A percentile compares a stretch with the other conserved stretches of the same genome.
phyloP scores from a whole-genome alignment of 2,888 invertebrate species.

The Teleogryllus oceanicus region DNA sequence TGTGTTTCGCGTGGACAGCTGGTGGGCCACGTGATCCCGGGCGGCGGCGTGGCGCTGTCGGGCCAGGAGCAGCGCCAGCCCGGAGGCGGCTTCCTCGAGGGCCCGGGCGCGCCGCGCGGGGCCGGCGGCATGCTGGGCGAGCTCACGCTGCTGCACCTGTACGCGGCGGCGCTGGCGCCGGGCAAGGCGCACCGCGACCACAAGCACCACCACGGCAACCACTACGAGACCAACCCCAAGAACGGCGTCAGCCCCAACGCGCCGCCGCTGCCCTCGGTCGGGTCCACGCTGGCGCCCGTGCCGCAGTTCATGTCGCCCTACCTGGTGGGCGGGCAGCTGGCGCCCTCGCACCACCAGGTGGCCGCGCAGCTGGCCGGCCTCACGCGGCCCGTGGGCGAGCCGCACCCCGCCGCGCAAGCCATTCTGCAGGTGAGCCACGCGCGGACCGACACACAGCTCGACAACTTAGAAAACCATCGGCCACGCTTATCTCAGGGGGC shows the following conservation, averaged over 20 bases:
- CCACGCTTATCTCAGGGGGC: no score
- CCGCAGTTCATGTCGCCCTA: constrained; percentile 39
- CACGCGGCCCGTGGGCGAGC: constrained; percentile 3
- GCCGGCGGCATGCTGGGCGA: constrained; percentile 66
- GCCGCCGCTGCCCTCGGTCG: constrained; percentile 53
- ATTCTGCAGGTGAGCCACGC: constrained; percentile 38
- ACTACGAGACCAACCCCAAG: constrained; percentile 59
- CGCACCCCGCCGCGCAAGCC: constrained; percentile 38
- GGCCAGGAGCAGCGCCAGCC: constrained; percentile 68
- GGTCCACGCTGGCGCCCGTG: constrained; percentile 41
- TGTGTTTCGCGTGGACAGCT: constrained; percentile 53
- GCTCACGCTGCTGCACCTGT: constrained; percentile 75
- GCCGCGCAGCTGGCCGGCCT: constrained; percentile 20
- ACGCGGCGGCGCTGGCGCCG: constrained; percentile 75
- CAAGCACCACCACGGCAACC: constrained; percentile 82
- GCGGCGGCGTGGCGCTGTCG: constrained; percentile 69
- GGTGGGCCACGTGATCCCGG: constrained; percentile 71
- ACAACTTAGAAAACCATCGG: no score
- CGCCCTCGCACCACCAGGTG: constrained; percentile 25
- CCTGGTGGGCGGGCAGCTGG: constrained; percentile 34
- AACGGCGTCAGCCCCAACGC: constrained; percentile 64
- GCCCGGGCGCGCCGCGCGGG: constrained; percentile 53
- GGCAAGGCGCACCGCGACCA: constrained; percentile 84
- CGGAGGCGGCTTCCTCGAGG: constrained; percentile 55
- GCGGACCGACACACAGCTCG: not conserved